Evolutionary conservation across 2,888 invertebrate species (phyloP).

Genomic region (Ophraella communa): DNA sequence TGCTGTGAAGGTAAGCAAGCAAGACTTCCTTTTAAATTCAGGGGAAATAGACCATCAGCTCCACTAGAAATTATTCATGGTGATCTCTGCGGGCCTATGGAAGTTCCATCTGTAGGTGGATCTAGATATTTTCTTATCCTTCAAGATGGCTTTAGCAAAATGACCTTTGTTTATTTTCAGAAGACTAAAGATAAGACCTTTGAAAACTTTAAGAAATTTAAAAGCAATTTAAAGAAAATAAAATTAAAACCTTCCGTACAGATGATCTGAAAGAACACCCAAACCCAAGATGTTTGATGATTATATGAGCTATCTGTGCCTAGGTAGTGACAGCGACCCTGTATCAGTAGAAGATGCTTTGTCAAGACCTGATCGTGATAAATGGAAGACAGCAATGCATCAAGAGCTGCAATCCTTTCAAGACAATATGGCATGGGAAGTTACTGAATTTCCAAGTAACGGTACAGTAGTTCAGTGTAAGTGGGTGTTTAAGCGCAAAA

Average conservation of each 20-base stretch:
- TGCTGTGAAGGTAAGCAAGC: conserved; percentile 24
- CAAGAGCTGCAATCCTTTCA: neutral
- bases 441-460: neutral
- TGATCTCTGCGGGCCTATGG: conserved; percentile 36
- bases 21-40: conserved; percentile 23
- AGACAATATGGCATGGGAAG: conserved; percentile 4
- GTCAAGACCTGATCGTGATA: neutral
- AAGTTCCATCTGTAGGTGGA: conserved; percentile 21
- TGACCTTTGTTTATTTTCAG: conserved; percentile 34
- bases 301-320: conserved; percentile 11
- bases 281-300: no score
- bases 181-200: conserved; percentile 29
- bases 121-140: conserved; percentile 33
- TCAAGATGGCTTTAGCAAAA: conserved; percentile 31
- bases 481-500: conserved; percentile 13
- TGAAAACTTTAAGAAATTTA: conserved; percentile 29
- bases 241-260: conserved; percentile 27
- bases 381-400: neutral
- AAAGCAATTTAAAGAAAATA: conserved; percentile 22
- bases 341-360: neutral
- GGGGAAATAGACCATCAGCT: no score
- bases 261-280: no score
- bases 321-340: conserved; percentile 4
- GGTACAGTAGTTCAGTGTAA: conserved; percentile 3
- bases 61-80: no score